These are phyloP conservation scores for Galerucella calmariensis DNA, from an alignment of 2,888 invertebrate species.

Conservation along the genomic window DNA sequence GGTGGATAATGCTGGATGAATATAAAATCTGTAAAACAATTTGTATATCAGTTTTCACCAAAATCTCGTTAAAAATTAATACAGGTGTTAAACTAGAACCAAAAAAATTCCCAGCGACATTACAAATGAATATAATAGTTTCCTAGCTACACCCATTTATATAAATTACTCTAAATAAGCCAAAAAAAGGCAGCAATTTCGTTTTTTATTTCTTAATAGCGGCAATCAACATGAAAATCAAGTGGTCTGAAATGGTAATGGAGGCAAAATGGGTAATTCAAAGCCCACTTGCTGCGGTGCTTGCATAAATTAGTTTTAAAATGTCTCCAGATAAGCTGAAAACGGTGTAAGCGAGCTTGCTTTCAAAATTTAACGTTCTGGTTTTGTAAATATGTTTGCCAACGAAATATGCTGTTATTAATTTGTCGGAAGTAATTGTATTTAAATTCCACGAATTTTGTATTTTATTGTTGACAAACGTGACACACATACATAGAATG, in stretches of 20 bases:
- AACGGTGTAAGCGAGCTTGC: conserved; percentile 43
- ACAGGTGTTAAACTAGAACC: too few relatives aligned
- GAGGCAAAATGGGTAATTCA: conserved; percentile 30
- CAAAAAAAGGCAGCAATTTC: neutral
- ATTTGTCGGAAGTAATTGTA: neutral
- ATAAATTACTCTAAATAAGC: neutral
- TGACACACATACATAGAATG: too few relatives aligned
- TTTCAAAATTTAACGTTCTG: conserved; percentile 42
- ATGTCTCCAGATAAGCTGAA: conserved; percentile 48
- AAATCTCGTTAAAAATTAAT: too few relatives aligned
- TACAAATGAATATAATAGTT: too few relatives aligned
- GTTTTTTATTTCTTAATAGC: conserved; percentile 21
- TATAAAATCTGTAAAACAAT: too few relatives aligned
- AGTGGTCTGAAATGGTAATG: conserved; percentile 37
- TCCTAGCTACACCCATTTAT: neutral
- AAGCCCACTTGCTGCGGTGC: conserved; percentile 35
- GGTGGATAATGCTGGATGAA: too few relatives aligned
- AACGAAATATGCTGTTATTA: conserved; percentile 9
- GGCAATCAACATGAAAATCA: conserved; percentile 31
- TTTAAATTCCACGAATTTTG: neutral
- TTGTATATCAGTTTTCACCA: too few relatives aligned
- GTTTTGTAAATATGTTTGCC: conserved; percentile 45
- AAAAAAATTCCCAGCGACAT: too few relatives aligned
- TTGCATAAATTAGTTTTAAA: conserved; percentile 50
- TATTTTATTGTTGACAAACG: too few relatives aligned